Evolutionary conservation across 92 coral and sea anemone species (phyloP), one percentile per base, ranked within the genome.

Genomic region (Diadumene lineata): DNA sequence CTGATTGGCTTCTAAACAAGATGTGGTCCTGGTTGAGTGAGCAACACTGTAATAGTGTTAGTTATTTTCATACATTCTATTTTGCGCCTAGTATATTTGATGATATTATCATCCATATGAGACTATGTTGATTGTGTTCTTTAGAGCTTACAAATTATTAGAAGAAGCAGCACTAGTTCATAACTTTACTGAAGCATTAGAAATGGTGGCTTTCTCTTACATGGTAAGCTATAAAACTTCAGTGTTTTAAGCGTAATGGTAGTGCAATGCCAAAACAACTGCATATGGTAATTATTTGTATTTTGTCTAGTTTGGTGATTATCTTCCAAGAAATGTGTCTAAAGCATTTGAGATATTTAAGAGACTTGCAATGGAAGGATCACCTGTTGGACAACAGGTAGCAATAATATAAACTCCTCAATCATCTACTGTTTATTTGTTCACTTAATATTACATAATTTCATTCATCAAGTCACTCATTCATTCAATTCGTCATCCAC

Each of bases 321-420:
- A 81, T 32, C 83, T 96, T 22, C 86, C 87, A 66, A 91, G 90
- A 15, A 96, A 96, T 71, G 84, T 96, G 67, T 58, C 96, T 46
- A 96, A 82, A 77, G 99, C 99, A 26, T 77, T 76, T 34, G 91
- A 92, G 67, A 79, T 92, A 57, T 88, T 96, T 62, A 62, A 55
- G 50, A 72, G 74, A 44, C 66, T 93, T 22, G 96, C 99, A 34
- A 74, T 77, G 68, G 82, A 69, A 11, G 99, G 99, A 17, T 96
- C 93, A 3, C 92, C 99, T 13, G 93, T 84, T 1, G 99, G 91
- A 43, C 99, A 96, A 58, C 99, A 96, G 92, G 99, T 96, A 81
- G n/a, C n/a, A n/a, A n/a, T n/a, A n/a, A n/a, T n/a, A n/a, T n/a
- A n/a, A n/a, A n/a, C n/a, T 38, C 6, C 13, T 38, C 13, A 13